Evolutionary conservation across 2,797 vertebrate genomes (phyloP), one percentile per base, ranked within the genome.

Genomic region (Brachymystax lenok): DNA sequence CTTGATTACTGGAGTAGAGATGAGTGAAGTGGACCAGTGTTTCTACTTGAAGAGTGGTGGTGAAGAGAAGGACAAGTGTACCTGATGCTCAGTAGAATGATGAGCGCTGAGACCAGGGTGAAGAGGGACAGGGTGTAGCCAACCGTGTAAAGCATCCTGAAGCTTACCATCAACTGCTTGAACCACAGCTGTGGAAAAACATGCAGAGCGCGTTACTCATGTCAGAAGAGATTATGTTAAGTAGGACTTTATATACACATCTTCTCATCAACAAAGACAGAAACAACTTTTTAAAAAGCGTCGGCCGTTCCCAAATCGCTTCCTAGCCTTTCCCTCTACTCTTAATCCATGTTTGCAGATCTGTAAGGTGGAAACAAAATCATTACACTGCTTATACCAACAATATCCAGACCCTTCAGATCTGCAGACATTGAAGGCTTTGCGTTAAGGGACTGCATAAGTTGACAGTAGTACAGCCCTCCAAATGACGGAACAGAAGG

Each of bases 141-240:
- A 17, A 95, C 92, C 0, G 95, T 96, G 91, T 96, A 96, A 75
- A 96, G 77, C 75, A 90, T 94, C 84, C 84, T 92, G 92, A 96
- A 96, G 86, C 92, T 92, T 81, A 94, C 79, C 94, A 96, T 92
- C 79, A 96, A 54, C 51, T 86, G 81, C 73, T 89, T 90, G 69
- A 86, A 69, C 91, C 92, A 92, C 69, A 92, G 74, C 92, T 94
- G 83, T 28, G 76, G 79, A 79, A 52, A 84, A 4, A 86, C 77
- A 79, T 28, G 24, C 40, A 78, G 5, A 67, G 10, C 3, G 10
- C 4, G 35, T 69, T 21, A 50, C 68, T 50, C 19, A 12, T 40
- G 19, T 24, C 21, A n/a, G 19, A 10, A 63, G 10, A 24, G 21
- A 21, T 6, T 59, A n/a, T 59, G n/a, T 10, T 10, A 59, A n/a